Conservation (phyloP, 2,888 invertebrate species). For the Kuschelorhynchus macadamiae region DNA sequence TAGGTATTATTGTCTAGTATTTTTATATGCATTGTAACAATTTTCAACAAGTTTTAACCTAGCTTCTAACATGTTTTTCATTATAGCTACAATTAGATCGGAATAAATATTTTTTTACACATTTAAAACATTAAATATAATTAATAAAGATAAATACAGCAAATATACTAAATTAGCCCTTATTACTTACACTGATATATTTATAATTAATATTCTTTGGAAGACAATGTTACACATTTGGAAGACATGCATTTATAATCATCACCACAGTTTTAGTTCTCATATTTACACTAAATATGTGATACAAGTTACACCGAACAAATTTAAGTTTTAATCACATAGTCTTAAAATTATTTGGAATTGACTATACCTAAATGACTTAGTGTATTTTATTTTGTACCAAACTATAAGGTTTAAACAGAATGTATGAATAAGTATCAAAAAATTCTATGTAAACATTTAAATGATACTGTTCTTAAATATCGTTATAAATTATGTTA, state of each 20-base stretch:
- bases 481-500: too few relatives aligned
- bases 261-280: constrained; percentile 15
- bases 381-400: constrained; percentile 4
- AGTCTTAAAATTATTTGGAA: constrained; percentile 8
- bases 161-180: constrained; percentile 14
- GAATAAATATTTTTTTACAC: constrained; percentile 32
- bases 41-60: constrained; percentile 33
- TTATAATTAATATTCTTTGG: constrained; percentile 11
- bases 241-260: constrained; percentile 40
- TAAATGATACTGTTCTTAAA: too few relatives aligned
- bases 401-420: too few relatives aligned
- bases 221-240: constrained; percentile 40
- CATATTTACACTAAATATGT: constrained; percentile 9
- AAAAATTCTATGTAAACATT: too few relatives aligned
- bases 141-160: constrained; percentile 28
- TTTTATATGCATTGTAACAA: constrained; percentile 31
- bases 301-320: background rate
- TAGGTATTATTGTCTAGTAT: constrained; percentile 12
- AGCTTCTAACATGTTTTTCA: constrained; percentile 23
- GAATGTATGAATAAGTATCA: too few relatives aligned
- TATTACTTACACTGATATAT: background rate
- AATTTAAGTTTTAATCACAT: background rate
- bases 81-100: constrained; percentile 15
- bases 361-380: constrained; percentile 41
- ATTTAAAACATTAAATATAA: constrained; percentile 33